Evolutionary conservation across 1,140 invertebrate species (phyloP).

Genomic region (Trialeurodes vaporariorum): DNA sequence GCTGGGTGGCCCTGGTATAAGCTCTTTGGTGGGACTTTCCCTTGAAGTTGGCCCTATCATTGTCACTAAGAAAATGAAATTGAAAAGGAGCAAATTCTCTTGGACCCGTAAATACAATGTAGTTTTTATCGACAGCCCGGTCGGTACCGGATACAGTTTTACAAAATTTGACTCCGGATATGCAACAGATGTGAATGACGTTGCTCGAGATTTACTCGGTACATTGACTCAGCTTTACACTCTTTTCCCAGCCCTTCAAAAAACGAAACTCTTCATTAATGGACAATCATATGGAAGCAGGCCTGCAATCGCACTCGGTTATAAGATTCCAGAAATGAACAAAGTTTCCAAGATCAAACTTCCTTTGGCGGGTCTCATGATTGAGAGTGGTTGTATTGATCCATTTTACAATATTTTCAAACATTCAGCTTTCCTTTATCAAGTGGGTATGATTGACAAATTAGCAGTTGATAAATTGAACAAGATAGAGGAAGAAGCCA

Average conservation of each 20-base stretch:
- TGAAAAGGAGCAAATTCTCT: constrained; percentile 38
- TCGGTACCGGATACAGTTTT: constrained; percentile 58
- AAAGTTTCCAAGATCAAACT: constrained; percentile 41
- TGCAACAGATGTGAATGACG: constrained; percentile 48
- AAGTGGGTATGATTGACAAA: constrained; percentile 43
- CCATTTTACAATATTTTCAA: constrained; percentile 61
- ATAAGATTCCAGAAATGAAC: constrained; percentile 62
- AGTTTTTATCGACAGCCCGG: constrained; percentile 82
- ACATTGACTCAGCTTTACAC: constrained; percentile 49
- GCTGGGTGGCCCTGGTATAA: constrained; percentile 59
- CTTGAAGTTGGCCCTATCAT: constrained; percentile 50
- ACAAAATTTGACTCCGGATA: constrained; percentile 43
- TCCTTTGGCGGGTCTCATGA: constrained; percentile 54
- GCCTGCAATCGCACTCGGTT: constrained; percentile 62
- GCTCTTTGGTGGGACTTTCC: constrained; percentile 58
- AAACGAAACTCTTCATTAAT: constrained; percentile 60
- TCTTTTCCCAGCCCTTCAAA: constrained; percentile 51
- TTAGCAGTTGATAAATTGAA: constrained; percentile 3
- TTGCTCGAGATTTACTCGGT: constrained; percentile 28
- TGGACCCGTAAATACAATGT: constrained; percentile 64
- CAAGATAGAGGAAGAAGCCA: not conserved
- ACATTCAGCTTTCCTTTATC: constrained; percentile 69
- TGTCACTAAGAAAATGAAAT: constrained; percentile 50
- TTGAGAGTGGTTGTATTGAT: constrained; percentile 75
- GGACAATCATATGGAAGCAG: constrained; percentile 81